phyloP scores from a whole-genome alignment of 2,888 invertebrate species.

The Busseola fusca region DNA sequence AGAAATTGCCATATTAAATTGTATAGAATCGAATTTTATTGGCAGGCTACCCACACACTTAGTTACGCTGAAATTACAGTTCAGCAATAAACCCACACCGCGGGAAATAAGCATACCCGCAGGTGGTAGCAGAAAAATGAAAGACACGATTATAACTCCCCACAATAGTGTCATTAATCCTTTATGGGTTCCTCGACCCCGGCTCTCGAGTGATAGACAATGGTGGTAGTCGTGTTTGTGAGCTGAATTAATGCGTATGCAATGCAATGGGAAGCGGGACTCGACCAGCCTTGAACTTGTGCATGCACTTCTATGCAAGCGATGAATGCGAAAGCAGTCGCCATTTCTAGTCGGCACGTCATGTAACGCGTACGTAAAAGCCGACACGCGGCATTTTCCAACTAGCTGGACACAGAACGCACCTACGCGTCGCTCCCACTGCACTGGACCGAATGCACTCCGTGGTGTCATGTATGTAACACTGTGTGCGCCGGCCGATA shows the following conservation, averaged over 20 bases:
- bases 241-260: conserved; percentile 86
- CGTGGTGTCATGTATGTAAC: conserved; percentile 30
- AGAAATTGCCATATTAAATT: conserved; percentile 52
- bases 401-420: conserved; percentile 46
- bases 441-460: conserved; percentile 10
- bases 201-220: conserved; percentile 85
- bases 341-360: conserved; percentile 82
- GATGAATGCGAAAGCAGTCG: conserved; percentile 81
- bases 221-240: conserved; percentile 86
- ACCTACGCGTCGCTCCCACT: conserved; percentile 30
- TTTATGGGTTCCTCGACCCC: conserved; percentile 85
- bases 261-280: conserved; percentile 84
- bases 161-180: conserved; percentile 87
- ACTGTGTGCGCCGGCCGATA: conserved; percentile 40
- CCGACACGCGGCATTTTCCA: conserved; percentile 53
- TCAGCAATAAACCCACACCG: conserved; percentile 54
- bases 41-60: conserved; percentile 50
- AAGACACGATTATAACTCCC: conserved; percentile 74
- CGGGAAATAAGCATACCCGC: conserved; percentile 65
- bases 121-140: conserved; percentile 77
- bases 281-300: conserved; percentile 88
- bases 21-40: conserved; percentile 53
- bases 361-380: conserved; percentile 70
- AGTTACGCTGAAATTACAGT: conserved; percentile 59
- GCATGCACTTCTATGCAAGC: conserved; percentile 79